phyloP scores from a whole-genome alignment of 2,888 invertebrate genomes.

The Mythimna loreyi region DNA sequence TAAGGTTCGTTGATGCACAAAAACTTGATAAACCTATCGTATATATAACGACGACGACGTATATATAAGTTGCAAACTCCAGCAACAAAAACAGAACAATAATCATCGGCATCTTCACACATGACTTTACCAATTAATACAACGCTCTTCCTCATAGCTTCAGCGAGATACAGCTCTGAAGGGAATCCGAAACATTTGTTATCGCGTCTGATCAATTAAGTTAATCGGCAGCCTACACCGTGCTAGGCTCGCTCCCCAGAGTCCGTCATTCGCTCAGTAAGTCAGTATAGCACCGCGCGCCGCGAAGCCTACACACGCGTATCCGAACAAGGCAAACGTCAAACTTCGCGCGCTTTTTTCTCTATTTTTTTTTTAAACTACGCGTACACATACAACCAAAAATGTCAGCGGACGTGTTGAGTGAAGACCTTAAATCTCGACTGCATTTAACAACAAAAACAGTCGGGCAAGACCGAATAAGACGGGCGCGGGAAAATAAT shows the following conservation, averaged over 20 bases:
- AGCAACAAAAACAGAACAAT: constrained; percentile 27
- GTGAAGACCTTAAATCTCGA: constrained; percentile 94
- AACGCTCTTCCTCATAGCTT: constrained; percentile 48
- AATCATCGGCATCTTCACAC: constrained; percentile 31
- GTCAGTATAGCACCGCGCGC: constrained; percentile 83
- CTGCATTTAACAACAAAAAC: constrained; percentile 94
- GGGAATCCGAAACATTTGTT: constrained; percentile 72
- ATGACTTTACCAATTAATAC: constrained; percentile 45
- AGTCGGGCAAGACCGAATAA: constrained; percentile 95
- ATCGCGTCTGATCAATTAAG: constrained; percentile 83
- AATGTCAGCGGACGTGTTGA: constrained; percentile 95
- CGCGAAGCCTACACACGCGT: constrained; percentile 83
- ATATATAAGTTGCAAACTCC: neutral
- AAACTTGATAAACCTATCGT: no score
- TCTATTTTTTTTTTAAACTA: constrained; percentile 47
- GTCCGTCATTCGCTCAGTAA: constrained; percentile 58
- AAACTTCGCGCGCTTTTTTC: constrained; percentile 72
- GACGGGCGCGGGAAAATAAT: constrained; percentile 95
- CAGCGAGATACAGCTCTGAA: constrained; percentile 51
- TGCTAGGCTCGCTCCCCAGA: constrained; percentile 66
- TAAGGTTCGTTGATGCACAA: neutral
- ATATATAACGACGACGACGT: no score
- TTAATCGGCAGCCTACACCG: constrained; percentile 80
- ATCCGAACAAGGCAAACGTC: constrained; percentile 64
- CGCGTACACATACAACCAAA: constrained; percentile 56